phyloP scores from a whole-genome alignment of 2,797 vertebrate species.

The Pantherophis vulpinus region DNA sequence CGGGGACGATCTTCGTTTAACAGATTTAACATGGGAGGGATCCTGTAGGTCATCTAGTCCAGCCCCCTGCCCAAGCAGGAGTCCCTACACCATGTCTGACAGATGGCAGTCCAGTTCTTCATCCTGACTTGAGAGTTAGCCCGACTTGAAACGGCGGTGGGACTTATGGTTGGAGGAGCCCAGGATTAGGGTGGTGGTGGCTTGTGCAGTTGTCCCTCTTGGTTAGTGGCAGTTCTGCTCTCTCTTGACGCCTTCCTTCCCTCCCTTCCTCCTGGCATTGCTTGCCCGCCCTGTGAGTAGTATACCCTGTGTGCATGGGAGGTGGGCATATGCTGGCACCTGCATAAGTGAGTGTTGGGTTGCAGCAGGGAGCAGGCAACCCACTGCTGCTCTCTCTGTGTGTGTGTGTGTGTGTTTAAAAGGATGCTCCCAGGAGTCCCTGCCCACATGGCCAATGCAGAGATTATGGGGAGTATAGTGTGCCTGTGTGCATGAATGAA shows the following conservation, averaged over 20 bases:
- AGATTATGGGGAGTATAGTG: background rate
- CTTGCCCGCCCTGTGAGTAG: background rate
- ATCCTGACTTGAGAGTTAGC: background rate
- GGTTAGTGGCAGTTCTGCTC: background rate
- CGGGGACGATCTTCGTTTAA: background rate
- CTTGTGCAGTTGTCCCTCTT: background rate
- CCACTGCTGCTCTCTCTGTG: background rate
- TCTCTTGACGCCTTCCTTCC: background rate
- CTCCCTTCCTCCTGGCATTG: background rate
- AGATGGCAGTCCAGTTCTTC: no score
- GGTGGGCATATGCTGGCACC: background rate
- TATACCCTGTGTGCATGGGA: background rate
- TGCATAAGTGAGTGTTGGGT: background rate
- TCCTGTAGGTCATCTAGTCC: no score
- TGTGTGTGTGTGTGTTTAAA: background rate
- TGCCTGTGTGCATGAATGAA: background rate
- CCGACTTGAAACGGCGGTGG: background rate
- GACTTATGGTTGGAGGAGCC: background rate
- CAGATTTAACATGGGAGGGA: no score
- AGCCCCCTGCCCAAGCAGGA: no score
- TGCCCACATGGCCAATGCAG: background rate
- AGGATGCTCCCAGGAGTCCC: background rate
- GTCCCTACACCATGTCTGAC: no score
- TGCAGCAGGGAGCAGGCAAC: background rate
- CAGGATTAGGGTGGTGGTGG: background rate